Conservation (phyloP, 2,888 invertebrate species). For the Acleris cristana region DNA sequence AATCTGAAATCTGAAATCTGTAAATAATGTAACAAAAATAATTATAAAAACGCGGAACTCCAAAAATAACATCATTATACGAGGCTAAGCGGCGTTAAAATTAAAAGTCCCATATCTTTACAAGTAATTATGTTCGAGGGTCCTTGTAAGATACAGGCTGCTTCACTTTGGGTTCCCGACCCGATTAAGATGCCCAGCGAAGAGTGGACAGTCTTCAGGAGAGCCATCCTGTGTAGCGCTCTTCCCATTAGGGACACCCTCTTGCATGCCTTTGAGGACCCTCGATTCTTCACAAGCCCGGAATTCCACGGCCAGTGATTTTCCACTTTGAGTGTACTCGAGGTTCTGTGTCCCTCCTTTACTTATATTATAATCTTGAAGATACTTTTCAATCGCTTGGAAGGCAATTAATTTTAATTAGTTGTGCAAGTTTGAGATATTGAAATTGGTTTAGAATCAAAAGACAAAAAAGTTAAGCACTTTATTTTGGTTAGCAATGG, state of each 20-base stretch:
- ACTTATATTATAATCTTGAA: conserved; percentile 49
- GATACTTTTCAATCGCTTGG: conserved; percentile 15
- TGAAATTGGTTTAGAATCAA: conserved; percentile 1
- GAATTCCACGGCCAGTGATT: conserved; percentile 66
- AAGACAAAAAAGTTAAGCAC: too few species aligned
- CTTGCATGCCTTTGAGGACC: conserved; percentile 57
- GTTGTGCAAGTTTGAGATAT: background rate
- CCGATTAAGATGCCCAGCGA: conserved; percentile 53
- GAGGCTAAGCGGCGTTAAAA: conserved; percentile 17
- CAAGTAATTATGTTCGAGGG: conserved; percentile 27
- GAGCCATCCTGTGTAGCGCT: conserved; percentile 44
- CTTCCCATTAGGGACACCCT: conserved; percentile 63
- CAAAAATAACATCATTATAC: conserved; percentile 1
- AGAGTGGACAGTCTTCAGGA: conserved; percentile 53
- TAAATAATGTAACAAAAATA: background rate
- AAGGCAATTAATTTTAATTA: conserved; percentile 28
- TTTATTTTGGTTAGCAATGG: too few species aligned
- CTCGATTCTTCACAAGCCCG: conserved; percentile 68
- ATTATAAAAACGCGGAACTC: background rate
- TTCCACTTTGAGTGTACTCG: conserved; percentile 56
- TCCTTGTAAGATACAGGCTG: conserved; percentile 43
- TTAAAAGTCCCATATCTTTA: conserved; percentile 14
- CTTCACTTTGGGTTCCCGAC: conserved; percentile 41
- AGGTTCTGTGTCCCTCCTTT: conserved; percentile 56
- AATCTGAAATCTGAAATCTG: too few species aligned